A percentile compares a stretch with the other conserved stretches of the same genome.
Evolutionary conservation across 2,888 invertebrate genomes (phyloP).

Genomic region (Oasisia sp.): DNA sequence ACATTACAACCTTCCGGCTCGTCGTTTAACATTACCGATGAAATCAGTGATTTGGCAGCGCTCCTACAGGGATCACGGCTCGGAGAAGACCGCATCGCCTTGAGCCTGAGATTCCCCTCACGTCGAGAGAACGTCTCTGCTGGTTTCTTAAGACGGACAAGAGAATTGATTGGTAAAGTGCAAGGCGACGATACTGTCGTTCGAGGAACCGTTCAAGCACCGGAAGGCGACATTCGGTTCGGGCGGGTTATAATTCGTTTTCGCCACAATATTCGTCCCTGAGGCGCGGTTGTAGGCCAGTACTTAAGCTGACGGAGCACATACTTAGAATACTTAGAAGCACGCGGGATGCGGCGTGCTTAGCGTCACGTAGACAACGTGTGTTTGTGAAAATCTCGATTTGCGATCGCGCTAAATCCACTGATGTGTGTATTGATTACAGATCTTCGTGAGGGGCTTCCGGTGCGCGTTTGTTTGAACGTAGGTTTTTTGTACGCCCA

Average conservation of each 20-base stretch:
- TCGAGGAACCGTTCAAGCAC: not conserved
- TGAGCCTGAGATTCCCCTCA: not conserved
- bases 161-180: slow-evolving; percentile 17
- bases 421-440: not conserved
- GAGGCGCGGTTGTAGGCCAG: not conserved
- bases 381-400: not conserved
- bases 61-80: not conserved
- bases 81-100: not conserved
- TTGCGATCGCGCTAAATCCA: not conserved
- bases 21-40: not conserved
- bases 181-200: not conserved
- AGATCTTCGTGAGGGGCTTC: not conserved
- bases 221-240: not conserved
- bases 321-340: not conserved
- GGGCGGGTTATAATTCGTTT: not conserved
- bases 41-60: not conserved
- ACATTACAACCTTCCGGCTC: not conserved
- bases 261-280: slow-evolving; percentile 1
- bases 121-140: not conserved
- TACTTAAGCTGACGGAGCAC: not conserved
- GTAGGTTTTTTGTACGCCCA: not conserved
- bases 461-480: not conserved
- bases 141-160: not conserved
- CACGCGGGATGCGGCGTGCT: not conserved
- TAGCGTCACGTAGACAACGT: not conserved